A percentile compares a stretch with the other conserved stretches of the same genome.
These are phyloP conservation scores for Diarsia rubi DNA, from an alignment of 2,888 invertebrate genomes.

Conservation along the genomic window DNA sequence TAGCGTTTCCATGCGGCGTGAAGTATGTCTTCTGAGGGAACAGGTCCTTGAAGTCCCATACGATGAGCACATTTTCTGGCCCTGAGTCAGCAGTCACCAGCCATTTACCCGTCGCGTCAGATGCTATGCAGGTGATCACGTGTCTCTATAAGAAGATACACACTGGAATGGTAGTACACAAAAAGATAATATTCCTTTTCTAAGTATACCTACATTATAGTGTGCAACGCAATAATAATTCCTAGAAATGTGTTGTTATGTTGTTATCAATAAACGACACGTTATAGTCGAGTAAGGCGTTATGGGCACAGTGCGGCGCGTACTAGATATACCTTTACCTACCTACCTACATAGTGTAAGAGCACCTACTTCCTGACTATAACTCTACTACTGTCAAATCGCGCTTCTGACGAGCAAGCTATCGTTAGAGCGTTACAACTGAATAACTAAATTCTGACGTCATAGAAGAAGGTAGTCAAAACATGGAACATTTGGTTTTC, in stretches of 20 bases:
- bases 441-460: no score
- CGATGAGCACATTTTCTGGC: constrained; percentile 89
- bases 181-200: constrained; percentile 47
- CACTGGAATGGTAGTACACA: background rate
- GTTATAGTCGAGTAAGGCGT: constrained; percentile 23
- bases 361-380: no score
- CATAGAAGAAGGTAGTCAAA: no score
- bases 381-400: no score
- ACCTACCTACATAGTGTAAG: no score
- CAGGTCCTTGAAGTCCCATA: constrained; percentile 90
- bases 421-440: no score
- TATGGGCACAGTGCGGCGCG: constrained; percentile 46
- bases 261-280: constrained; percentile 46
- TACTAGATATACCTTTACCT: no score
- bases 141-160: constrained; percentile 83
- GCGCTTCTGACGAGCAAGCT: no score
- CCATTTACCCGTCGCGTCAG: constrained; percentile 89
- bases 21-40: constrained; percentile 90
- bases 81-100: constrained; percentile 91
- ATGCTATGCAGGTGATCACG: constrained; percentile 86
- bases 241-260: constrained; percentile 48
- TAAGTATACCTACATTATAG: constrained; percentile 45
- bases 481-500: no score
- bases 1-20: constrained; percentile 85
- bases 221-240: constrained; percentile 58